Conservation (phyloP, 2,797 vertebrate genomes). For the Steatocranus sp. region DNA sequence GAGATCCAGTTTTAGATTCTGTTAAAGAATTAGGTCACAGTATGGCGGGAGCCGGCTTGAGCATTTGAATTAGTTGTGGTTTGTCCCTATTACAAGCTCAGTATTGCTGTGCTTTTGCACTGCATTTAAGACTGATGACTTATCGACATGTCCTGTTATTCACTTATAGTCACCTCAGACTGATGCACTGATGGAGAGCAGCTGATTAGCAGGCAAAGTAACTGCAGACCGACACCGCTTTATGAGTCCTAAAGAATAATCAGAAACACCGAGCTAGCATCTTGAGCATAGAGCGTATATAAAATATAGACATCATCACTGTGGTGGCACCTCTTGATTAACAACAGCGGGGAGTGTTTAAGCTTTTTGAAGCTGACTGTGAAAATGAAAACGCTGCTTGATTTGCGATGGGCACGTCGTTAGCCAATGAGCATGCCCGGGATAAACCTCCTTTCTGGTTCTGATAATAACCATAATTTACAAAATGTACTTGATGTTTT, state of each 20-base stretch:
- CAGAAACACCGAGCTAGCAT: neutral
- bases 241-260: neutral
- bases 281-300: fast-evolving
- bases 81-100: neutral
- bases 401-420: neutral
- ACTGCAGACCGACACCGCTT: neutral
- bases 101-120: neutral
- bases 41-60: neutral
- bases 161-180: neutral
- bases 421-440: neutral
- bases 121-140: neutral
- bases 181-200: neutral
- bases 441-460: neutral
- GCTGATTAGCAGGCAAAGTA: neutral
- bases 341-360: neutral
- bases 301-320: neutral
- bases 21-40: neutral
- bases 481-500: neutral
- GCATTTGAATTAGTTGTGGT: neutral
- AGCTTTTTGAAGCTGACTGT: neutral
- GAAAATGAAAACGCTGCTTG: neutral
- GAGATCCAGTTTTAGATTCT: neutral
- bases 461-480: neutral
- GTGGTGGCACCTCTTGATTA: neutral
- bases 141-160: neutral